A percentile compares a stretch with the other conserved stretches of the same genome.
Evolutionary conservation across 2,113 vertebrate species (phyloP).

Genomic region (Mesoclemmys tuberculata): DNA sequence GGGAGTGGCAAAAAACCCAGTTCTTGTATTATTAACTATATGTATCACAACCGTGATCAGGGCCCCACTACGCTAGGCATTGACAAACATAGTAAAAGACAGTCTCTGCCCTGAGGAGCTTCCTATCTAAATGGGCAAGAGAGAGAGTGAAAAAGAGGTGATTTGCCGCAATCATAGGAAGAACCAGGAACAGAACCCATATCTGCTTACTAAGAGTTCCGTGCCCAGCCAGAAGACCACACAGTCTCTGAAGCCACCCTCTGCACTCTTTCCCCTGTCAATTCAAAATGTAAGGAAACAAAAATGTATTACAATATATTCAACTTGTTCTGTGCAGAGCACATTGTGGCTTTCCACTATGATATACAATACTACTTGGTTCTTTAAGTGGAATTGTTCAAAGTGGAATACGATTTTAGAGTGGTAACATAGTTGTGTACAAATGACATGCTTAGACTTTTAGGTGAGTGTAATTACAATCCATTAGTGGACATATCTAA

Average conservation of each 20-base stretch:
- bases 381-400: not conserved
- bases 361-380: not conserved
- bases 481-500: not conserved
- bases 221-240: not conserved
- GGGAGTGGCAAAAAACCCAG: not conserved
- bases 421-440: not conserved
- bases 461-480: not conserved
- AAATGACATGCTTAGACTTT: not conserved
- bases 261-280: not conserved
- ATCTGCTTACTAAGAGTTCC: not conserved
- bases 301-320: not conserved
- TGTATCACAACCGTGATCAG: not conserved
- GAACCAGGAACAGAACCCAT: not conserved
- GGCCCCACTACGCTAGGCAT: not conserved
- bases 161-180: slow-evolving; percentile 13
- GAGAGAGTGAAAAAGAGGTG: not conserved
- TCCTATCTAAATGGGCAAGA: not conserved
- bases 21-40: too few species aligned
- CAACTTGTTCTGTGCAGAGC: not conserved
- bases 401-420: not conserved
- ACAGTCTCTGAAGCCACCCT: not conserved
- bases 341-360: not conserved
- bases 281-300: not conserved
- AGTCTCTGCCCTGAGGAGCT: too few species aligned
- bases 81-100: not conserved